Base-by-base conservation (phyloP, 1,140 invertebrate species). In the Cecropterus lyciades region DNA sequence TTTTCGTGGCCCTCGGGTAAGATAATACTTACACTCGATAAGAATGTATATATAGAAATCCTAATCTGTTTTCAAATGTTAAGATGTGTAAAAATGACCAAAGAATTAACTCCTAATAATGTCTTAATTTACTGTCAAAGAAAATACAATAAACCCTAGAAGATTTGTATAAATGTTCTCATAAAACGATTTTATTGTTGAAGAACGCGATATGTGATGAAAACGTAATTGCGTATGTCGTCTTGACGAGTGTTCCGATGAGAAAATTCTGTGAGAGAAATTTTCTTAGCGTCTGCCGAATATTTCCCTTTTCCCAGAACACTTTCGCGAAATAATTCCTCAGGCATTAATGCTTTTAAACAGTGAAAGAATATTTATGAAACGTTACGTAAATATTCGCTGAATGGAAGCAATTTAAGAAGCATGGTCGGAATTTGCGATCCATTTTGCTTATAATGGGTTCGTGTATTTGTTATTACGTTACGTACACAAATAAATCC, bases 151-250 rank as follows among this genome's bases (percentile, higher is more conserved):
- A 33, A 60, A 16, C 45, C 30, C 11, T 16, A 13, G n/a, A n/a
- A n/a, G 6, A 27, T 57, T 49, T 15, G 0, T 37, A 46, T n/a
- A 16, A 49, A 27, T 11, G 30, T 49, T 45, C 49, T 62, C 37
- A 33, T 56, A 56, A 64, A 52, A 57, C 51, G 40, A 65, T 73
- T 74, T 75, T 71, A 69, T 77, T 77, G 72, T 45, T 13, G 66
- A 60, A 79, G 5, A 76, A 80, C 76, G 70, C 70, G 64, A 80
- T 78, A 64, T 75, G 65, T 67, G 73, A 76, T 80, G 72, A 75
- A 79, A 77, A 77, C 67, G 67, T 82, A 82, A 82, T 75, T 77
- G 67, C 69, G 67, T 73, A 62, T 70, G 72, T 70, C 74, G 69
- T 70, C 48, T 70, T 77, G 76, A 72, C 70, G 77, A 72, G 66